These are phyloP conservation scores for Hymenopus coronatus DNA, from an alignment of 2,888 invertebrate genomes.

Conservation along the genomic window DNA sequence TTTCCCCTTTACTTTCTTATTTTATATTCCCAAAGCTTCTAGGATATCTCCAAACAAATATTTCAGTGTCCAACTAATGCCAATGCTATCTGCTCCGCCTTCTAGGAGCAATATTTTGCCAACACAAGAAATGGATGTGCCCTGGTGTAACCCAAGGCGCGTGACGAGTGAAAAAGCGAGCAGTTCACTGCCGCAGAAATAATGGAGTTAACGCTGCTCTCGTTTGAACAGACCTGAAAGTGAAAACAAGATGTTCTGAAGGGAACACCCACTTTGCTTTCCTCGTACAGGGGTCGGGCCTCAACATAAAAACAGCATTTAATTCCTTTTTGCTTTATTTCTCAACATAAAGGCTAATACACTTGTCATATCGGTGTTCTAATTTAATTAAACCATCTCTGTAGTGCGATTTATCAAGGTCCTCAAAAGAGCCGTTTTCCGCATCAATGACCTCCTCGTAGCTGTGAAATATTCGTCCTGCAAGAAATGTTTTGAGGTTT, in stretches of 20 bases:
- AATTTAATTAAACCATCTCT: too few species aligned
- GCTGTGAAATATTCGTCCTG: too few species aligned
- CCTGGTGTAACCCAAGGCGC: neutral
- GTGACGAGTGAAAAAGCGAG: neutral
- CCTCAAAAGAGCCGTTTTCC: too few species aligned
- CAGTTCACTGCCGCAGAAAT: neutral
- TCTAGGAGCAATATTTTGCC: neutral
- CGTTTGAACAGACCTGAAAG: neutral
- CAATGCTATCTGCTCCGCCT: neutral
- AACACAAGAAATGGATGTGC: neutral
- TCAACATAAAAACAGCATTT: too few species aligned
- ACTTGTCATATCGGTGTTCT: too few species aligned
- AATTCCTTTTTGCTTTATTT: too few species aligned
- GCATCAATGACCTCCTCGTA: too few species aligned
- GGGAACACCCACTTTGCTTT: neutral
- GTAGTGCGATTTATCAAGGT: too few species aligned
- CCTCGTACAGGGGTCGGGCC: neutral
- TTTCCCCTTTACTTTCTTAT: neutral
- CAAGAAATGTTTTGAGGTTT: too few species aligned
- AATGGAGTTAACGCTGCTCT: neutral
- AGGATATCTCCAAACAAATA: neutral
- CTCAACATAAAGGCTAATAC: too few species aligned
- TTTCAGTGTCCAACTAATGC: neutral
- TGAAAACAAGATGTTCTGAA: neutral
- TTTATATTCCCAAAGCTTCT: neutral